Evolutionary conservation across 2,888 invertebrate genomes (phyloP).

Genomic region (Rhagonycha fulva): DNA sequence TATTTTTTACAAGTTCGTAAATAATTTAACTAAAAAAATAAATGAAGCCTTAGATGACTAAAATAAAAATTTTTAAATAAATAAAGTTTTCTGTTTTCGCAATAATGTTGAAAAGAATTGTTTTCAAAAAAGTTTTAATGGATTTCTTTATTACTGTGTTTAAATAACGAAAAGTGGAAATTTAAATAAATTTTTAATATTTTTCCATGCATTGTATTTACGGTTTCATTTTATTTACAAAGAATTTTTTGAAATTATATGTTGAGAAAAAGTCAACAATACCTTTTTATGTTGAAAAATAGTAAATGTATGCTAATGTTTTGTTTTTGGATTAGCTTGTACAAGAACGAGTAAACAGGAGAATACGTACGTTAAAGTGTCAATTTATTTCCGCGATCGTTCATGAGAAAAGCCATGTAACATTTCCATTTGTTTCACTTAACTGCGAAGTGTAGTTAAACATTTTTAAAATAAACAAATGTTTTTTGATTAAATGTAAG

Average conservation of each 20-base stretch:
- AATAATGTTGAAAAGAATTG: not conserved
- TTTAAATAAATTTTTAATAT: not conserved
- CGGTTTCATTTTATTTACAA: not conserved
- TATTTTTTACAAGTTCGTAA: too few species aligned
- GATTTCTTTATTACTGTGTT: not conserved
- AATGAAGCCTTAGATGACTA: too few species aligned
- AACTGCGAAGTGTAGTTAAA: slow-evolving; percentile 19
- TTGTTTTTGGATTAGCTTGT: slow-evolving; percentile 8
- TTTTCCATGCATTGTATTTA: not conserved
- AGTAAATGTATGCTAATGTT: slow-evolving; percentile 11
- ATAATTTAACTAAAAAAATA: too few species aligned
- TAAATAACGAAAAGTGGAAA: not conserved
- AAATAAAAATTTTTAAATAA: not conserved
- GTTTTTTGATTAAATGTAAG: slow-evolving; percentile 4
- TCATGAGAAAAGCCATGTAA: slow-evolving; percentile 15
- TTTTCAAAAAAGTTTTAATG: not conserved
- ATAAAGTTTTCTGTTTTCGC: not conserved
- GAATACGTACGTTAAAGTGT: slow-evolving; percentile 21
- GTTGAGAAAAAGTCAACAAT: not conserved
- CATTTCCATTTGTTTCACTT: slow-evolving; percentile 20
- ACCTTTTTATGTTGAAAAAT: slow-evolving; percentile 6
- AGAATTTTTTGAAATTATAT: not conserved
- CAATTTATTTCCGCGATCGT: slow-evolving; percentile 21
- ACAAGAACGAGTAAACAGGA: slow-evolving; percentile 18
- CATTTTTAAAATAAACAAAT: slow-evolving; percentile 15